Evolutionary conservation across 2,888 invertebrate species (phyloP).

Genomic region (Thera britannica): DNA sequence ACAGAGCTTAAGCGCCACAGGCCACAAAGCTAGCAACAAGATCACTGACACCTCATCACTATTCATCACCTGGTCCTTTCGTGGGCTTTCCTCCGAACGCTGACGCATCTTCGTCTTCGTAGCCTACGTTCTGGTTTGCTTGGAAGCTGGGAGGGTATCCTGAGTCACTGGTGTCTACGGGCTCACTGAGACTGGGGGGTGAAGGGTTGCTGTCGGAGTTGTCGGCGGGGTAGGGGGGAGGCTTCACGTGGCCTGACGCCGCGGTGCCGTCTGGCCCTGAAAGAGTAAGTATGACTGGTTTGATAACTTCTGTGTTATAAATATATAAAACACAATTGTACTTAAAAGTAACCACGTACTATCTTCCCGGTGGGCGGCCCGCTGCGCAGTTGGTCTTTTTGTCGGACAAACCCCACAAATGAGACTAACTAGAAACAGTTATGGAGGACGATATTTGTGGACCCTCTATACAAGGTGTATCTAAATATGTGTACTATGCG

Average conservation of each 20-base stretch:
- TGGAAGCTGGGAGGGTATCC: constrained; percentile 38
- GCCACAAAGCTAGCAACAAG: constrained; percentile 56
- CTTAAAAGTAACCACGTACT: too few relatives aligned
- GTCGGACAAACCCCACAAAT: too few relatives aligned
- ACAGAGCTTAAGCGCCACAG: constrained; percentile 26
- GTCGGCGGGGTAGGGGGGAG: constrained; percentile 69
- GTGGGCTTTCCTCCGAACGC: constrained; percentile 70
- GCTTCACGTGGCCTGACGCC: constrained; percentile 84
- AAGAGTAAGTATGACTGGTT: constrained; percentile 35
- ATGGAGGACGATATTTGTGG: too few relatives aligned
- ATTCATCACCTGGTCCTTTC: constrained; percentile 81
- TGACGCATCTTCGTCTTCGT: constrained; percentile 65
- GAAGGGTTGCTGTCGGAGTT: constrained; percentile 49
- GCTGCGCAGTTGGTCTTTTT: too few relatives aligned
- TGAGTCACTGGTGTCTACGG: constrained; percentile 40
- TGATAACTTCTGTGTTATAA: background rate
- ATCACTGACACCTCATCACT: constrained; percentile 75
- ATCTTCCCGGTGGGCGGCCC: too few relatives aligned
- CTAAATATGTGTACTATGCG: too few relatives aligned
- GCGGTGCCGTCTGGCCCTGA: constrained; percentile 82
- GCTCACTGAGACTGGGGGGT: constrained; percentile 43
- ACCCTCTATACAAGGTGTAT: too few relatives aligned
- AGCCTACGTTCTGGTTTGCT: constrained; percentile 53
- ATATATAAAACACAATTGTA: too few relatives aligned
- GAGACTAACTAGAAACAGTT: too few relatives aligned